Percentiles rank a stretch among this genome's conserved stretches.
phyloP scores from a whole-genome alignment of 1,140 invertebrate genomes.

The Drosophila sproati region DNA sequence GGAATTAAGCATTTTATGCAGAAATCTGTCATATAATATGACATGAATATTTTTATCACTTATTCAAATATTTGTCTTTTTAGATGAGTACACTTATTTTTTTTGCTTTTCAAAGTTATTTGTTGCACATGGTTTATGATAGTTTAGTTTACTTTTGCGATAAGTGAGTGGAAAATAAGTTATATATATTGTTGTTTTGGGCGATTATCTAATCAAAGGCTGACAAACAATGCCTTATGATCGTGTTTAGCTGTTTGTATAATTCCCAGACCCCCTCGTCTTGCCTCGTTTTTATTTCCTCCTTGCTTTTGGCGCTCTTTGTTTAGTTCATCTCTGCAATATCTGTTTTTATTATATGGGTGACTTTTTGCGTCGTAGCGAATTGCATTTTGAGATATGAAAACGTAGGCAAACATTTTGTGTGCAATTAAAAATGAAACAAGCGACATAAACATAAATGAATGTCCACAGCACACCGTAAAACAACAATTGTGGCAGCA shows the following conservation, averaged over 20 bases:
- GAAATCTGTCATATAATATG: constrained; percentile 4
- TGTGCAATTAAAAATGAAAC: constrained; percentile 28
- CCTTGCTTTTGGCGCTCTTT: neutral
- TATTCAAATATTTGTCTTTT: neutral
- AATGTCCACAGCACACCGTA: constrained; percentile 5
- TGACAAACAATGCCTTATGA: constrained; percentile 28
- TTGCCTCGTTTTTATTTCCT: neutral
- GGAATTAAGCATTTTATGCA: neutral
- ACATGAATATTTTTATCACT: neutral
- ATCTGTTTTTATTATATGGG: constrained; percentile 33
- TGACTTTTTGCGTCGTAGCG: constrained; percentile 37
- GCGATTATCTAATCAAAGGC: constrained; percentile 29
- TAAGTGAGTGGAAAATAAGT: constrained; percentile 53
- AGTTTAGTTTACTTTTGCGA: constrained; percentile 2
- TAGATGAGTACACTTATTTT: constrained; percentile 13
- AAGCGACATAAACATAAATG: constrained; percentile 35
- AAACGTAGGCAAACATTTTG: constrained; percentile 26
- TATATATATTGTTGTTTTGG: constrained; percentile 3
- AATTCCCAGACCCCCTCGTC: neutral
- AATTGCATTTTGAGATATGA: constrained; percentile 14
- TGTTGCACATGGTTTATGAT: constrained; percentile 1
- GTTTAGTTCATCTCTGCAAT: constrained; percentile 34
- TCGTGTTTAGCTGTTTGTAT: constrained; percentile 31
- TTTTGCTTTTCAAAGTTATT: constrained; percentile 14
- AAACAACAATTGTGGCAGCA: constrained; percentile 26